Percentiles rank a stretch among this genome's conserved stretches.
phyloP scores from a whole-genome alignment of 1,140 invertebrate genomes.

The Cydia pomonella region DNA sequence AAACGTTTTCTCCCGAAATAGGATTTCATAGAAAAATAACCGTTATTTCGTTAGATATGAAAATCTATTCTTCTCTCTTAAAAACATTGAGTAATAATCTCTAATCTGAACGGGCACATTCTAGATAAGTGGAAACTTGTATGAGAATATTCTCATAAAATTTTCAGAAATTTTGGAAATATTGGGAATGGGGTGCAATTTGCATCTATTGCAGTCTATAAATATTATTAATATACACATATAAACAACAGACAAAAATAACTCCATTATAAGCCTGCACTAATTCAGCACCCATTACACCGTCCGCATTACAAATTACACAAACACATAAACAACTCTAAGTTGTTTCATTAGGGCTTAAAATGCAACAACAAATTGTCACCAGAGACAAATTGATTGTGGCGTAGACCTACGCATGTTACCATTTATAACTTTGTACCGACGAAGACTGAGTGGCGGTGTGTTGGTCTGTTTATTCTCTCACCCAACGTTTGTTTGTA shows the following conservation, averaged over 20 bases:
- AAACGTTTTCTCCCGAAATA: too few relatives aligned
- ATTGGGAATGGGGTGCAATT: too few relatives aligned
- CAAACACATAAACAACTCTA: neutral
- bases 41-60: too few relatives aligned
- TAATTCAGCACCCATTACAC: constrained; percentile 4
- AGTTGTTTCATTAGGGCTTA: neutral
- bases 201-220: too few relatives aligned
- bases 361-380: neutral
- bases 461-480: neutral
- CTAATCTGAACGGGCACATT: too few relatives aligned
- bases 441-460: constrained; percentile 10
- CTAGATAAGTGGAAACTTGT: too few relatives aligned
- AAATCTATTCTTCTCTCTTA: too few relatives aligned
- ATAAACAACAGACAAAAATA: neutral
- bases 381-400: constrained; percentile 1
- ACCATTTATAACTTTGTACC: neutral
- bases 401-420: neutral
- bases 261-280: neutral
- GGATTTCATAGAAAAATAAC: too few relatives aligned
- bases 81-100: too few relatives aligned
- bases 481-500: neutral
- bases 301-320: neutral
- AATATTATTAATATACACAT: too few relatives aligned
- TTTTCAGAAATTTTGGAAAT: too few relatives aligned
- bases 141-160: too few relatives aligned